Base-by-base conservation (phyloP, 2,113 vertebrate genomes). In the Astatoreochromis straeleni region DNA sequence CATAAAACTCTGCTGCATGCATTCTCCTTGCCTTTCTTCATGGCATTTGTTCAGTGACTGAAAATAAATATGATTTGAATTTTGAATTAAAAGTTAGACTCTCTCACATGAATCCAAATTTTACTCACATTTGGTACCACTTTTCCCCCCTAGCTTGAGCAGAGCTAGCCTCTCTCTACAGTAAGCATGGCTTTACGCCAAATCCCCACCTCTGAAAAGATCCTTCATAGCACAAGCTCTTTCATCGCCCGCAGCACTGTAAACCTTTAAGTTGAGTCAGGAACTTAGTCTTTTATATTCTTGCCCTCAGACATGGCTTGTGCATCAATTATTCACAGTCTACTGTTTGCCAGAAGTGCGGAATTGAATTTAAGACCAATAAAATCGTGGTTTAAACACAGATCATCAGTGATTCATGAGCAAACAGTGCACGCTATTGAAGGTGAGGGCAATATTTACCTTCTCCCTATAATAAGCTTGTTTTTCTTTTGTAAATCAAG, bases 281-380 rank as follows among this genome's bases (percentile, higher is more conserved):
- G 51, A 86, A 54, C 75, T 35, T 5, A 10, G 42, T 84, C 26
- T 38, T 83, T 82, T 89, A 88, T 65, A 81, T 75, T 83, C 55
- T 38, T 57, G 82, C 85, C 65, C 31, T 80, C 57, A 89, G 65
- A 90, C 84, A 81, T 26, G 42, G 7, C 65, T 81, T 51, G 57
- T 19, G 10, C 85, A 90, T 94, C 47, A 90, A 91, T 90, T 91
- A 89, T 92, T 90, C 83, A 91, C 45, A 60, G 75, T 55, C 45
- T 47, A 80, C n/a, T 9, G 9, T 85, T 93, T 85, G 81, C 81
- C 26, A 90, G 14, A 83, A 87, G 80, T 58, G 78, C 81, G 38
- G 40, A 83, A 87, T 86, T 93, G 82, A 85, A 90, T 84, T 88
- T 83, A 55, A 89, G 85, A 79, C 58, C 65, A 79, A 86, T 86